A percentile compares a stretch with the other conserved stretches of the same genome.
phyloP scores from a whole-genome alignment of 92 coral and sea anemone genomes.

The Phenganax marumi region DNA sequence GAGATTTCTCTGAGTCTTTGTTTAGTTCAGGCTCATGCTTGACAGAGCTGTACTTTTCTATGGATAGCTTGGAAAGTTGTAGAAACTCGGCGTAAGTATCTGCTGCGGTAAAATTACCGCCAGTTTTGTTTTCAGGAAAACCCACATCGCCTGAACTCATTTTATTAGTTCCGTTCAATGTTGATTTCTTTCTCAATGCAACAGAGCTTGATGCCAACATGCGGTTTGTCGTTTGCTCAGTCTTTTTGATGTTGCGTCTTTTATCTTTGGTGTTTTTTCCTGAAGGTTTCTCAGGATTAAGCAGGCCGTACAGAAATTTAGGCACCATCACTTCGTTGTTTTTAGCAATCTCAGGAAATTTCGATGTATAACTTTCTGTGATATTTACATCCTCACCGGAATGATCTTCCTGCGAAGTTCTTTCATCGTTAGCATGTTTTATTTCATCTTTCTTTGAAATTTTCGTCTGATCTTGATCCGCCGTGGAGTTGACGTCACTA shows the following conservation, averaged over 20 bases:
- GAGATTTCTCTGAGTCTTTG: constrained; percentile 6
- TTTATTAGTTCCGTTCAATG: neutral
- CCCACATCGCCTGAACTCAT: neutral
- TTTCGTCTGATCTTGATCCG: constrained; percentile 12
- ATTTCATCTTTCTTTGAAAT: constrained; percentile 19
- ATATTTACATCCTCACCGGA: neutral
- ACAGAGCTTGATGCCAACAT: no score
- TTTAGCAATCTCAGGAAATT: neutral
- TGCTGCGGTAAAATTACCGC: neutral
- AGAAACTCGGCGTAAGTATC: constrained; percentile 4
- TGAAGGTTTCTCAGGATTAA: neutral
- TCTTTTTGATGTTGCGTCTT: constrained; percentile 13
- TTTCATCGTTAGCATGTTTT: neutral
- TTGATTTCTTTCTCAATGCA: neutral
- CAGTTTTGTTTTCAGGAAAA: neutral
- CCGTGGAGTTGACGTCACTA: constrained; percentile 39
- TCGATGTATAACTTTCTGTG: neutral
- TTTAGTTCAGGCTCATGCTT: constrained; percentile 4
- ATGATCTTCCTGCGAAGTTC: neutral
- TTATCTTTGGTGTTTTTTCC: constrained; percentile 38
- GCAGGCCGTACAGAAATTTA: neutral
- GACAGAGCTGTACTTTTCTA: neutral
- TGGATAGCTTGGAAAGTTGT: neutral
- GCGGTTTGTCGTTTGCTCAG: neutral
- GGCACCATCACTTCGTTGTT: neutral